phyloP scores from a whole-genome alignment of 2,797 vertebrate species.

The Antrozous pallidus region DNA sequence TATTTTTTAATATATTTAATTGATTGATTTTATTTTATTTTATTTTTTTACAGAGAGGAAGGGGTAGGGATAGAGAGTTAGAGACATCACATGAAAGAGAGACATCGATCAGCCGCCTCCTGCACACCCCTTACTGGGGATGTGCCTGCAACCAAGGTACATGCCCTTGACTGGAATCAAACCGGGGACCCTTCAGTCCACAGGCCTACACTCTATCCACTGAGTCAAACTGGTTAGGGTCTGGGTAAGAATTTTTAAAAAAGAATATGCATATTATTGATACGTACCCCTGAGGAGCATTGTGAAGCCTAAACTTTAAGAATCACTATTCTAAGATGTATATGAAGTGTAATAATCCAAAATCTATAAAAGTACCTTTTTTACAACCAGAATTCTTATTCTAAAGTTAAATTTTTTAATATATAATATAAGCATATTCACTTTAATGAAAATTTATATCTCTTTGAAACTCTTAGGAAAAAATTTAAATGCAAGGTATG shows the following conservation, averaged over 20 bases:
- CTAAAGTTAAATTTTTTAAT: slow-evolving; percentile 42
- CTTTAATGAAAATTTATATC: slow-evolving; percentile 44
- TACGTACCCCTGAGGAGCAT: background rate
- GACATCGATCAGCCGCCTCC: too few species aligned
- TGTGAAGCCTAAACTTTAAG: slow-evolving; percentile 31
- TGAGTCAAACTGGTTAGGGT: too few species aligned
- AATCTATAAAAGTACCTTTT: slow-evolving; percentile 1
- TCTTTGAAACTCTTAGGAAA: slow-evolving; percentile 31
- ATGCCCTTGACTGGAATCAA: too few species aligned
- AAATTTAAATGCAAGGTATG: background rate
- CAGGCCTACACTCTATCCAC: too few species aligned
- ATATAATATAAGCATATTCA: background rate
- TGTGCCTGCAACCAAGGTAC: too few species aligned
- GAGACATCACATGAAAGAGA: too few species aligned
- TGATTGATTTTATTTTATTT: too few species aligned
- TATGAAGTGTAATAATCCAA: background rate
- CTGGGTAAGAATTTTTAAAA: background rate
- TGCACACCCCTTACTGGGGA: too few species aligned
- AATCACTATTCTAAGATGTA: slow-evolving; percentile 9
- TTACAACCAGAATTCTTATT: slow-evolving; percentile 2
- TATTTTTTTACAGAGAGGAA: too few species aligned
- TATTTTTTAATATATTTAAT: too few species aligned
- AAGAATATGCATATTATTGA: background rate
- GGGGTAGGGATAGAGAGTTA: too few species aligned
- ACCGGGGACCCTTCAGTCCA: too few species aligned